phyloP scores from a whole-genome alignment of 2,888 invertebrate species.

The Epinotia ramella region DNA sequence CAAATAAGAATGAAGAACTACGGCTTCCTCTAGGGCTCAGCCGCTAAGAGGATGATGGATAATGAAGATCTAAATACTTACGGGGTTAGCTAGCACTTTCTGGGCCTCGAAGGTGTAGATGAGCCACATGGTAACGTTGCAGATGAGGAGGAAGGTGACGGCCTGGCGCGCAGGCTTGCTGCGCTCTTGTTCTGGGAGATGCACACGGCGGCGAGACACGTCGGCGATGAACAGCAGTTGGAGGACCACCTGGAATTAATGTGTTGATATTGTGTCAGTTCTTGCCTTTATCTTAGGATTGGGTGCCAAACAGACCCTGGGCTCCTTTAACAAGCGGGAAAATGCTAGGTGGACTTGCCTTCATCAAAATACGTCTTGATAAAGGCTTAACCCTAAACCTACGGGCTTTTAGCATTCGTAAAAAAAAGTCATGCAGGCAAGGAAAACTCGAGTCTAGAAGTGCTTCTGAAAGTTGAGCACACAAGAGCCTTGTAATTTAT shows the following conservation, averaged over 20 bases:
- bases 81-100: constrained; percentile 96
- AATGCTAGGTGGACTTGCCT: too few relatives aligned
- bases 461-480: too few relatives aligned
- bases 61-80: constrained; percentile 69
- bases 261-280: neutral
- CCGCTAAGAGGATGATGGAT: constrained; percentile 49
- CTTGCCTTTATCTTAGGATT: too few relatives aligned
- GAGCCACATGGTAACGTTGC: constrained; percentile 98
- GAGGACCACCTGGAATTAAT: constrained; percentile 89
- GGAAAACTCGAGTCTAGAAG: too few relatives aligned
- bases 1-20: neutral
- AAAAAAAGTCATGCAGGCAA: too few relatives aligned
- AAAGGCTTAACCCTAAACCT: too few relatives aligned
- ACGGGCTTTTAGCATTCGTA: too few relatives aligned
- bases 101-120: constrained; percentile 98
- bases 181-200: constrained; percentile 95
- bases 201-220: constrained; percentile 95
- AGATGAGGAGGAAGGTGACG: constrained; percentile 97
- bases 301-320: too few relatives aligned
- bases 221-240: constrained; percentile 97
- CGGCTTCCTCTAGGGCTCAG: neutral
- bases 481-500: too few relatives aligned
- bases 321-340: too few relatives aligned
- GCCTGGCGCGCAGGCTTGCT: constrained; percentile 98
- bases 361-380: too few relatives aligned